Percentiles rank a stretch among this genome's conserved stretches.
These are phyloP conservation scores for Spisula solida DNA, from an alignment of 2,888 invertebrate genomes.

Conservation along the genomic window DNA sequence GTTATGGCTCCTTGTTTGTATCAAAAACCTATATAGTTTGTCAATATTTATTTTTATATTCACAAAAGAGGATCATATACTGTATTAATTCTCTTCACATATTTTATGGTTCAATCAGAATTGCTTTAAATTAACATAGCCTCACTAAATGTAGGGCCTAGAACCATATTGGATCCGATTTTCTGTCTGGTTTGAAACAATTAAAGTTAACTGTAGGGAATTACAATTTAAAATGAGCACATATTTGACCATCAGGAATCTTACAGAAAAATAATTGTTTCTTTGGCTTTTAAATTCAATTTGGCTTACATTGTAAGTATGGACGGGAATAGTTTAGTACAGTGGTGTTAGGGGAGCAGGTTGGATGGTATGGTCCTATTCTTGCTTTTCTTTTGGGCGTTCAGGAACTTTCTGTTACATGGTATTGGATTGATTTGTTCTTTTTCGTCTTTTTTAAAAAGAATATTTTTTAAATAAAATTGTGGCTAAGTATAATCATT, in stretches of 20 bases:
- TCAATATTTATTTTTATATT: no score
- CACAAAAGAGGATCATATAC: no score
- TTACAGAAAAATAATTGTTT: no score
- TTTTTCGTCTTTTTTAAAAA: no score
- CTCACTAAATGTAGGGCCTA: neutral
- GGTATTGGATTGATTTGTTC: neutral
- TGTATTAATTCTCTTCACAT: no score
- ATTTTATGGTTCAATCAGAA: neutral
- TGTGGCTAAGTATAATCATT: no score
- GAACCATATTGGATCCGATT: no score
- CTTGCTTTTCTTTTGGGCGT: neutral
- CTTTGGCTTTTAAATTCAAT: neutral
- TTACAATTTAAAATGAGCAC: neutral
- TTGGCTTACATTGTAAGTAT: neutral
- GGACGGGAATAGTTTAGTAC: neutral
- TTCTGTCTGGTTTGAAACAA: no score
- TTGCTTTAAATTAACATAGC: neutral
- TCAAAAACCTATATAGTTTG: no score
- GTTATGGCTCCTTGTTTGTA: no score
- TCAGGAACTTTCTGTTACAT: neutral
- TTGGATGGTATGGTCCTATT: neutral
- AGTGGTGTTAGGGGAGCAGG: neutral
- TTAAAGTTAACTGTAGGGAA: neutral
- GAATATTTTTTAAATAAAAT: no score
- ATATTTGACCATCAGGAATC: neutral